Evolutionary conservation across 2,797 vertebrate genomes (phyloP), one percentile per base, ranked within the genome.

Genomic region (Cyprinella venusta): DNA sequence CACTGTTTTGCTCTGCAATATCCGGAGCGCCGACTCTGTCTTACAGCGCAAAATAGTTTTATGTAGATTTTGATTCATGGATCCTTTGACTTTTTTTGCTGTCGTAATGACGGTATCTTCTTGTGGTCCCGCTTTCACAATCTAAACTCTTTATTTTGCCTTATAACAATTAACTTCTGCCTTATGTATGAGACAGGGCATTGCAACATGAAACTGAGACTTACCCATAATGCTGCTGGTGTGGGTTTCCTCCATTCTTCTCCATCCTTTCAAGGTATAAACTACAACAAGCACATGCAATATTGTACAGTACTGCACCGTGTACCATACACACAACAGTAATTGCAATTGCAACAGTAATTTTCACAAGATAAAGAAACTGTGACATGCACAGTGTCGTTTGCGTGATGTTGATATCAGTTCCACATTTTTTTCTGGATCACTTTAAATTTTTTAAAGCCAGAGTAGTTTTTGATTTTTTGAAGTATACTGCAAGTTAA

Each of bases 211-310:
- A 68, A 15, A 38, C 13, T 24, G n/a, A 70, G 45, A 76, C 85
- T 76, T 36, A 86, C 84, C 18, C 21, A 70, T 59, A 54, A 85
- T 70, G 40, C 52, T 36, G 52, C 63, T 79, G 81, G 9, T 5
- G 24, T 8, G 40, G 18, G 70, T 83, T 70, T 48, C 65, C 76
- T 83, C 85, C 85, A 86, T 86, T 61, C 24, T 86, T 30, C 71
- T 74, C 76, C 61, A 78, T 83, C 0, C 12, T 86, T 76, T 76
- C 16, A 78, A 76, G 33, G 45, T 67, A 45, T 77, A 76, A 68
- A 61, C 81, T 83, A 61, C 38, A 69, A 56, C 2, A 21, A 30
- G 12, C 63, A 59, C n/a, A 79, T 0, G 7, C 24, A 18, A 26
- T 45, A 13, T 21, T 3, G n/a, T 18, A 33, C 21, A 61, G n/a